Evolutionary conservation across 2,113 vertebrate species (phyloP), one percentile per base, ranked within the genome.

Genomic region (Riparia riparia): DNA sequence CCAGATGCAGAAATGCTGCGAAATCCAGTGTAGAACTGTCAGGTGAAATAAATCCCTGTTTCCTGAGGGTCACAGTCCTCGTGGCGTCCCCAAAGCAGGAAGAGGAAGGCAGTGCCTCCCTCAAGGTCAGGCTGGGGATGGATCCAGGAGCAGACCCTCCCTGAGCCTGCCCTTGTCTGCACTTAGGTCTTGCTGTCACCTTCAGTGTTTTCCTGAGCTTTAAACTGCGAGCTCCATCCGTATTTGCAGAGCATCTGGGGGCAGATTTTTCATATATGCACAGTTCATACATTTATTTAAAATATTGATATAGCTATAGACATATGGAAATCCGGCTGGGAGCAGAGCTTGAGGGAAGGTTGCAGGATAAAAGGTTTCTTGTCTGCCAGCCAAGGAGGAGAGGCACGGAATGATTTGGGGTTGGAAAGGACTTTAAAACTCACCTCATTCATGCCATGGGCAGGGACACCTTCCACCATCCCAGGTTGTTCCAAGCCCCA

Each of bases 241-340:
- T 12, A 9, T 42, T 29, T 42, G 37, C 58, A 58, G 71, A 86
- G 25, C 22, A 9, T 34, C 12, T 32, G 3, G 5, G 42, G n/a
- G 22, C 3, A 22, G 28, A 31, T 8, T n/a, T 61, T 41, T 18
- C 9, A n/a, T 28, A 9, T 1, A 6, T 2, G 14, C 25, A 32
- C 25, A 17, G 58, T 60, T 65, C 7, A 5, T 34, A 0, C 20
- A 28, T 45, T 70, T 70, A 14, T 73, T 69, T 1, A 2, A 45
- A 31, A 42, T 41, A 32, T 10, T 34, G 41, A 8, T 47, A 3
- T 2, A 12, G 31, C 12, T 83, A 3, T 10, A 5, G 4, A 17
- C 10, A 1, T 19, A 19, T 15, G 10, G 19, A 56, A 39, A 14
- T 9, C 3, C 0, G 1, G 31, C 25, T 6, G 5, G 15, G 61